Conservation (phyloP, 2,797 vertebrate genomes). For the Myotis daubentonii region DNA sequence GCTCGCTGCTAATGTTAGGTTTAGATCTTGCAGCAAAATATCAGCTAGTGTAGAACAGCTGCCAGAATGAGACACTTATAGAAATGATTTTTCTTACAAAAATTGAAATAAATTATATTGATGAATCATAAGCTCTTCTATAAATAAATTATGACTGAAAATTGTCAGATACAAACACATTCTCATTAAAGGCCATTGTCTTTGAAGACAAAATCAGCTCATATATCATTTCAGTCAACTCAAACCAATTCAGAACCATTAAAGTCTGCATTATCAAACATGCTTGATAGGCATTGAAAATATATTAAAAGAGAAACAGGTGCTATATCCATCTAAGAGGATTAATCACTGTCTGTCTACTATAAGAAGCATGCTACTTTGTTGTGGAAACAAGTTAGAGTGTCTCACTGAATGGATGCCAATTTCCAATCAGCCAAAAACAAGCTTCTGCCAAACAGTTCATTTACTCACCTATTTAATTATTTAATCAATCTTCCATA, state of each 20-base stretch:
- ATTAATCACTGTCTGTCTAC: conserved; percentile 55
- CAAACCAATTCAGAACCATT: conserved; percentile 84
- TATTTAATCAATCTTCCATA: conserved; percentile 18
- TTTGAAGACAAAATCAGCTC: conserved; percentile 82
- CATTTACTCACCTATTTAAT: neutral
- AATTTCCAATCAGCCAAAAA: conserved; percentile 46
- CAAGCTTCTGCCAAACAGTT: conserved; percentile 5
- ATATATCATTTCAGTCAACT: conserved; percentile 78
- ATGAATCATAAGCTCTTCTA: conserved; percentile 84
- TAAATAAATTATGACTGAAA: conserved; percentile 87
- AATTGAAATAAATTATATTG: conserved; percentile 86
- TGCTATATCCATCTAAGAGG: conserved; percentile 61
- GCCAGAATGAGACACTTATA: conserved; percentile 81
- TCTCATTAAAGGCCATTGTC: conserved; percentile 83
- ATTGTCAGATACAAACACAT: conserved; percentile 84
- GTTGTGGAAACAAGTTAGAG: conserved; percentile 58
- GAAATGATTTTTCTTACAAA: conserved; percentile 82
- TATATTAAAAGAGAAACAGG: conserved; percentile 75
- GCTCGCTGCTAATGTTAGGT: conserved; percentile 79
- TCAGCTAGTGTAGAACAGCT: conserved; percentile 82
- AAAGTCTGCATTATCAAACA: conserved; percentile 78
- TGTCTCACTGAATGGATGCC: conserved; percentile 52
- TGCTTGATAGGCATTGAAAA: conserved; percentile 72
- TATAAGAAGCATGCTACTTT: conserved; percentile 28
- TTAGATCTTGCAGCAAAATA: conserved; percentile 81